Evolutionary conservation across 2,797 vertebrate genomes (phyloP), one percentile per base, ranked within the genome.

Genomic region (Tiaroga cobitis): DNA sequence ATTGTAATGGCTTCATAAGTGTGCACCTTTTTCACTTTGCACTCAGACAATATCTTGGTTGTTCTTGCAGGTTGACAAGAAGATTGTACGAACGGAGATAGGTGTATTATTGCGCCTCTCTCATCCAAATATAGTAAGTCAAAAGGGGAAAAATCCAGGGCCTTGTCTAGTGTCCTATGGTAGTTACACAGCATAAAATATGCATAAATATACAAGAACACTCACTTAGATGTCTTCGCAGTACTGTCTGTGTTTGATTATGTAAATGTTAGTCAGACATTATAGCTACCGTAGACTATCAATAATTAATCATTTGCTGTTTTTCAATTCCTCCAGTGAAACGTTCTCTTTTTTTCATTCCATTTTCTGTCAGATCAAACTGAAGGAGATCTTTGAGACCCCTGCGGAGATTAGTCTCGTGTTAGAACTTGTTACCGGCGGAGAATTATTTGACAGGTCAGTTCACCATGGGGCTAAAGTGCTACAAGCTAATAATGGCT

Each of bases 331-430:
- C 49, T 69, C 11, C 74, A 32, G 74, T 84, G 34, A 68, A 77
- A 39, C n/a, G 8, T 39, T 84, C 26, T 81, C 54, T 43, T 24
- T 82, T 67, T 67, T 75, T 54, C 67, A 74, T 80, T 67, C 61
- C 8, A 5, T 68, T 67, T 49, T 83, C 91, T 90, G 76, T 26
- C 90, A 97, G 96, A 97, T 97, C 92, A 97, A 96, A 93, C 92
- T 97, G 92, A 97, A 97, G 93, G 96, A 97, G 90, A 97, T 97
- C 93, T 97, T 96, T 93, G 96, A 97, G 94, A 97, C 96, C 0
- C 96, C 96, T 46, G 92, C 92, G 88, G 96, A 97, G 94, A 97
- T 97, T 91, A 97, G 96, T 86, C 95, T 97, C 89, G 95, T 97
- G 87, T 92, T 97, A 89, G 96, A 97, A 84, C 83, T 97, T 26